These are phyloP conservation scores for Orcinus orca DNA, from an alignment of 2,113 vertebrate species.

Conservation along the genomic window DNA sequence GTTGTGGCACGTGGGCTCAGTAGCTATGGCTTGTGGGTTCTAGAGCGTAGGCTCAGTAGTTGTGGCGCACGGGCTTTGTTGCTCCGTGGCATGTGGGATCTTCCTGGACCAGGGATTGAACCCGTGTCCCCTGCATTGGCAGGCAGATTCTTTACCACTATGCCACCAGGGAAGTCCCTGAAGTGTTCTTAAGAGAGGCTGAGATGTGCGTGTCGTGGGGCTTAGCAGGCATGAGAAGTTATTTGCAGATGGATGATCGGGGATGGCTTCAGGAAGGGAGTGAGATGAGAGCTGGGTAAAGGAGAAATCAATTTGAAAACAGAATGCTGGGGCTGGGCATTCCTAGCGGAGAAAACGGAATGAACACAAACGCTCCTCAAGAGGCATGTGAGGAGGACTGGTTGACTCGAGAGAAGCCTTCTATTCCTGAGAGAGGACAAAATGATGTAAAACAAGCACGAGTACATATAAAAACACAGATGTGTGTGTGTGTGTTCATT, in stretches of 20 bases:
- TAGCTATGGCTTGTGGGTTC: too few relatives aligned
- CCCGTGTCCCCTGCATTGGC: too few relatives aligned
- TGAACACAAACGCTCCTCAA: background rate
- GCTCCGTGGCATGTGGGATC: too few relatives aligned
- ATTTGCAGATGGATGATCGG: background rate
- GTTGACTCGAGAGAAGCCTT: background rate
- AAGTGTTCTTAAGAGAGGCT: background rate
- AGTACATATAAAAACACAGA: background rate
- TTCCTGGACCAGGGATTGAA: too few relatives aligned
- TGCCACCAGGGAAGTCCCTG: background rate
- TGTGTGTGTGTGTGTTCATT: background rate
- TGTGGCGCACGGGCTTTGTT: too few relatives aligned
- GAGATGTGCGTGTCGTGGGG: background rate
- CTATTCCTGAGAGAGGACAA: background rate
- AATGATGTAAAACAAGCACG: background rate
- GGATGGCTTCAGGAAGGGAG: background rate
- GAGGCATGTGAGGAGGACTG: background rate
- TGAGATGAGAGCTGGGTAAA: background rate
- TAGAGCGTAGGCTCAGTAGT: too few relatives aligned
- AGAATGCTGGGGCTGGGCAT: background rate
- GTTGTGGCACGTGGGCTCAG: too few relatives aligned
- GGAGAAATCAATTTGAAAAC: background rate
- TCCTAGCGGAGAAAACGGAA: background rate
- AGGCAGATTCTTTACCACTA: too few relatives aligned
- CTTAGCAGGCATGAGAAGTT: background rate